Base-by-base conservation (phyloP, 2,888 invertebrate species). In the Campopleginae sp. region DNA sequence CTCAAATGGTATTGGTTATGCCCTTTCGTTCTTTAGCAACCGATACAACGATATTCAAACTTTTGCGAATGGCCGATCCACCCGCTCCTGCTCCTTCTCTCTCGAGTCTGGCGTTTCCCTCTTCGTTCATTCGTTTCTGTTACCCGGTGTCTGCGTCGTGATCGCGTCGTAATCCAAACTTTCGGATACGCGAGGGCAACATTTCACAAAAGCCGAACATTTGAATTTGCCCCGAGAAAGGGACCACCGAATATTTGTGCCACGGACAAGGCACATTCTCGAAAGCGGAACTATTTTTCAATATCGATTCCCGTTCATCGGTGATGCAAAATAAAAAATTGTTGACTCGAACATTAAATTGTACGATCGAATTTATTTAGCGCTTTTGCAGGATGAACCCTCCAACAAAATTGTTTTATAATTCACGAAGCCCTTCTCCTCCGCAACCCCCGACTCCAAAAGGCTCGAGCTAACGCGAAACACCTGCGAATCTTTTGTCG, bases 401-500 rank as follows among this genome's bases (percentile, higher is more conserved):
- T 23, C n/a, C n/a, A 7, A 12, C 27, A 27, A 58, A 58, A 27
- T 14, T 27, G 27, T 14, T 27, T 27, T 27, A 5, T 12, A 14
- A 58, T 58, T 2, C 1, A 10, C 38, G 27, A 58, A 58, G 14
- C 27, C 27, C 12, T 14, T 27, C 23, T 27, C 5, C 58, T 58
- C 27, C 14, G 4, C 1, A 23, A 12, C 12, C 27, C 48, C 65
- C 48, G 42, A 48, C 58, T 33, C 38, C n/a, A 61, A 75, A 58
- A 48, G 72, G 42, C n/a, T 66, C 74, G 78, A 81, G 78, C 78
- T 58, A 82, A 76, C 65, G 68, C 63, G 78, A 81, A 81, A 78
- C 85, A 85, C 85, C 85, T 81, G 85, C 85, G 70, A 78, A 81
- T 78, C 23, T 74, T 54, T 65, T 54, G 78, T 48, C 76, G 54